Percentiles rank a stretch among this genome's conserved stretches.
These are phyloP conservation scores for Vulpes vulpes DNA, from an alignment of 2,113 vertebrate genomes.

Conservation along the genomic window DNA sequence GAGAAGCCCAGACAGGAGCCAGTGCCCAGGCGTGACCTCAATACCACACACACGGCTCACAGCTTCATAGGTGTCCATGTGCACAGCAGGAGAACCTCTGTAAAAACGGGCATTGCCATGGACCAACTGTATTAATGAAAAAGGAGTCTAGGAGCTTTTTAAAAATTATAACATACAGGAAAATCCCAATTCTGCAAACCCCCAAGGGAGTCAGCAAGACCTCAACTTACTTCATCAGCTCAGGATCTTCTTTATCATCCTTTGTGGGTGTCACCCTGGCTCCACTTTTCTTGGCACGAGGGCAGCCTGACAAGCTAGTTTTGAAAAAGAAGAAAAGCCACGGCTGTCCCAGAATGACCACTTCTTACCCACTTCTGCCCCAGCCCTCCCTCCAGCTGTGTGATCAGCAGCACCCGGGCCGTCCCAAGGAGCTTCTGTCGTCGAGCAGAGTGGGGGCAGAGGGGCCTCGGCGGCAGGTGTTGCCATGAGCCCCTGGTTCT, in stretches of 20 bases:
- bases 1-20: neutral
- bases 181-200: neutral
- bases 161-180: neutral
- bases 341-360: conserved; percentile 72
- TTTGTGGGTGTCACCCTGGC: conserved; percentile 97
- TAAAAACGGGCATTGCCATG: neutral
- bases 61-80: accelerated
- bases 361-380: conserved; percentile 46
- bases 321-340: conserved; percentile 75
- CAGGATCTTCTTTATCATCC: conserved; percentile 99
- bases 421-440: neutral
- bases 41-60: neutral
- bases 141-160: neutral
- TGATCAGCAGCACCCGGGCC: neutral
- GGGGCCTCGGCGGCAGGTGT: conserved; percentile 75
- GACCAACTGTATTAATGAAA: neutral
- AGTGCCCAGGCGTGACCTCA: accelerated
- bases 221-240: conserved; percentile 99
- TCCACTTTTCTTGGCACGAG: conserved; percentile 99
- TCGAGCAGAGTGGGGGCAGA: neutral
- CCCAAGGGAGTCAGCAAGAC: neutral
- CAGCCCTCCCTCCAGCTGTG: conserved; percentile 69
- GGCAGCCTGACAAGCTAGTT: conserved; percentile 98
- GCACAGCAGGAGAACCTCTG: neutral
- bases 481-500: conserved; percentile 81